phyloP scores from a whole-genome alignment of 2,797 vertebrate species.

The Orestias chungarensis region DNA sequence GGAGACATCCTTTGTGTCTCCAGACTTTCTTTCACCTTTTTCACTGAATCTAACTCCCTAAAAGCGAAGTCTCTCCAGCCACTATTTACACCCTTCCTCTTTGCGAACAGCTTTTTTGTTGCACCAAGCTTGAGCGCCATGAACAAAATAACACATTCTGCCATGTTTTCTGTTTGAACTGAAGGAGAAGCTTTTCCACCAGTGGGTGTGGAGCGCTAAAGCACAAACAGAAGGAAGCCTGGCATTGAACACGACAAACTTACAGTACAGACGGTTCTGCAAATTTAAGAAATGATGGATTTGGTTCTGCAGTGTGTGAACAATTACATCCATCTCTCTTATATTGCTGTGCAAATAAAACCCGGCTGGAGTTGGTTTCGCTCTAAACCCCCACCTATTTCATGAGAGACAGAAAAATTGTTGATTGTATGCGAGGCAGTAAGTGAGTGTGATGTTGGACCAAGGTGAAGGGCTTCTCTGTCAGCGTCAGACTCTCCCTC shows the following conservation, averaged over 20 bases:
- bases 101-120: not conserved
- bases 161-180: no score
- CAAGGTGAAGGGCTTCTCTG: conserved; percentile 28
- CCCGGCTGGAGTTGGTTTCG: conserved; percentile 18
- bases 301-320: not conserved
- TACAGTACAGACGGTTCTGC: conserved; percentile 5
- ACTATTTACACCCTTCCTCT: not conserved
- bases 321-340: not conserved
- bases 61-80: not conserved
- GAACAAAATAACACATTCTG: no score
- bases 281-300: not conserved
- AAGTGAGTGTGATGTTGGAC: conserved; percentile 61
- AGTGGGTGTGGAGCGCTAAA: no score
- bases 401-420: conserved; percentile 35
- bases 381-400: conserved; percentile 31
- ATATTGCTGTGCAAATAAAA: conserved; percentile 2
- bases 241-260: conserved; percentile 60
- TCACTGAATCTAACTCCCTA: not conserved
- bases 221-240: conserved; percentile 36
- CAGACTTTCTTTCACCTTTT: no score
- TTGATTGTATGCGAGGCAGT: conserved; percentile 45
- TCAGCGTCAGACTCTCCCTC: conserved; percentile 26
- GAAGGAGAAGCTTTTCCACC: no score
- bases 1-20: no score
- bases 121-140: no score